phyloP scores from a whole-genome alignment of 2,113 vertebrate species.

The Talpa occidentalis region DNA sequence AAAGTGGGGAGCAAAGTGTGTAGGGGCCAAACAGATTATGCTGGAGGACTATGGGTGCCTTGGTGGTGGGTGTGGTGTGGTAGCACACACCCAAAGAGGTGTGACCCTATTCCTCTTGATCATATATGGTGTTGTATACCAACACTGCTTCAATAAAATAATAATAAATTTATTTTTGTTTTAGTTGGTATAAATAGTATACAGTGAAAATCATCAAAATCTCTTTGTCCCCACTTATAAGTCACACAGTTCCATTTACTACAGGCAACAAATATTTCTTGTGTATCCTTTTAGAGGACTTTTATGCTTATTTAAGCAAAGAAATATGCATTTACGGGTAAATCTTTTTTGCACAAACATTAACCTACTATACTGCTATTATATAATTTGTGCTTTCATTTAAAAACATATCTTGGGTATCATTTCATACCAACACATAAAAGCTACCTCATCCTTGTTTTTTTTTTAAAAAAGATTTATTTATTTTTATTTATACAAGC shows the following conservation, averaged over 20 bases:
- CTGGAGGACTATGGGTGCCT: background rate
- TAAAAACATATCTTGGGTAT: background rate
- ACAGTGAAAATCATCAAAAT: background rate
- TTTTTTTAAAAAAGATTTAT: too few relatives aligned
- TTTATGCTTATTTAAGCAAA: conserved; percentile 14
- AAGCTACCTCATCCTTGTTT: background rate
- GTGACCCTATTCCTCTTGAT: too few relatives aligned
- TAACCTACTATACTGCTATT: background rate
- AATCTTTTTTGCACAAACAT: background rate
- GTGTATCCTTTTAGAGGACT: background rate
- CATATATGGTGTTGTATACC: too few relatives aligned
- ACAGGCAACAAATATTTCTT: background rate
- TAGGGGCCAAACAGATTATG: background rate
- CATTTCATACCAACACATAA: background rate
- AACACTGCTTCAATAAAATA: too few relatives aligned
- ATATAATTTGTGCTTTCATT: conserved; percentile 33
- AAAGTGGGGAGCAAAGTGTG: background rate
- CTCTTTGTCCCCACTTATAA: background rate
- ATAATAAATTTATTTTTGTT: background rate
- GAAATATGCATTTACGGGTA: background rate
- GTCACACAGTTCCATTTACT: background rate
- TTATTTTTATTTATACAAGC: too few relatives aligned
- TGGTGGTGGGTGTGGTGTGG: background rate
- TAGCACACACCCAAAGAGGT: background rate
- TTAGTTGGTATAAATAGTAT: background rate